Evolutionary conservation across 2,113 vertebrate species (phyloP).

Genomic region (Sorex araneus): DNA sequence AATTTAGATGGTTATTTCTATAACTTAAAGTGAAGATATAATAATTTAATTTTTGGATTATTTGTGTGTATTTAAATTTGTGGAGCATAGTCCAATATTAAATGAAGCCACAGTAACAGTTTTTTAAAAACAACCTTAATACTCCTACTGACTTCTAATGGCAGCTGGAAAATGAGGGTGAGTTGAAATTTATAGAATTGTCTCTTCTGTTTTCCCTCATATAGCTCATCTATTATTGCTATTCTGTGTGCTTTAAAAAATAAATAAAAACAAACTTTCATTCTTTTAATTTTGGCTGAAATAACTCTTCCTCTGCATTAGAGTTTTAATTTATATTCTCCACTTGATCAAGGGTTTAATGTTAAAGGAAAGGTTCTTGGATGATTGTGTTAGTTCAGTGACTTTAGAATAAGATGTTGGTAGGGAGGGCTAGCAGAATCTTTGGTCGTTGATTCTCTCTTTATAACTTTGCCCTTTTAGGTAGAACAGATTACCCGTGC

Average conservation of each 20-base stretch:
- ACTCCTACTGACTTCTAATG: background rate
- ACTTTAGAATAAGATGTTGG: constrained; percentile 75
- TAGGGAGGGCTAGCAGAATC: constrained; percentile 80
- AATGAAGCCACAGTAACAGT: background rate
- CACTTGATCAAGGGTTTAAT: constrained; percentile 59
- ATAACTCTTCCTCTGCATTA: constrained; percentile 16
- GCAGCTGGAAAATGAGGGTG: background rate
- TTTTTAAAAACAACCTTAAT: constrained; percentile 4
- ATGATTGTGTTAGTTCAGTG: constrained; percentile 73
- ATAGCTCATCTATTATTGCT: background rate
- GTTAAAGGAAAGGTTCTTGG: constrained; percentile 67
- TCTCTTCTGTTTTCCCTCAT: background rate
- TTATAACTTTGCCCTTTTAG: constrained; percentile 92
- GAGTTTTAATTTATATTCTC: constrained; percentile 25
- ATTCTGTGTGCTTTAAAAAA: background rate
- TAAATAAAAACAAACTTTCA: background rate
- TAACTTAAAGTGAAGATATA: background rate
- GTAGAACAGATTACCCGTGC: constrained; percentile 87
- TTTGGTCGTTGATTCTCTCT: constrained; percentile 90
- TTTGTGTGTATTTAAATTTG: constrained; percentile 17
- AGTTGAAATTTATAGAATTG: background rate
- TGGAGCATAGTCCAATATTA: background rate
- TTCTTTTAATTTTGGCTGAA: constrained; percentile 33
- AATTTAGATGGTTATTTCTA: background rate
- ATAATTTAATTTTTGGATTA: background rate